Base-by-base conservation (phyloP, 2,797 vertebrate species). In the Melanogrammus aeglefinus region DNA sequence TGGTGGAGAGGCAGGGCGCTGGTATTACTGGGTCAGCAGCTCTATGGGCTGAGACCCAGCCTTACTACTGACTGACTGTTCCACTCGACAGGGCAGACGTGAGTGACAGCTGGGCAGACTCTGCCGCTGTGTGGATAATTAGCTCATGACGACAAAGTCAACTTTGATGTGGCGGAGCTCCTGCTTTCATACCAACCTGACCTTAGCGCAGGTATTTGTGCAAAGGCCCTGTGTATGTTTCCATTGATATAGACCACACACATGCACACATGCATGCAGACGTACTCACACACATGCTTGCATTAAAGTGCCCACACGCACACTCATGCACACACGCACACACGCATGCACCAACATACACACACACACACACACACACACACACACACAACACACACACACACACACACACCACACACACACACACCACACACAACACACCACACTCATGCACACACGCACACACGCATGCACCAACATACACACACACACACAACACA, bases 101-200 rank as follows among this genome's bases (percentile, higher is more conserved):
- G 91, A 93, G 84, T 91, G 91, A 93, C 91, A 92, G 91, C 91
- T n/a, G 63, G 63, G 16, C 24, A n/a, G 51, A n/a, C 14, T 63
- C 82, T 73, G 85, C 86, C 85, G 76, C 85, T 81, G 83, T 74
- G 85, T 63, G 57, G 87, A 88, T 93, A 93, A 94, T 94, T 92
- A 92, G 85, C 91, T 89, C 87, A 90, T 89, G 90, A 91, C 89
- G 92, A 93, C 93, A 93, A 92, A 91, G 91, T 90, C 82, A 93
- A 92, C 91, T 91, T 92, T 92, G 88, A 92, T 92, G 89, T 89
- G 84, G 88, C 38, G 38, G 83, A 82, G 87, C 84, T 76, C 80
- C 82, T 35, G 35, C 83, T 80, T 83, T 86, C 86, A 83, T 77
- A 85, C 88, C 85, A 88, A 88, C 89, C 91, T 93, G 91, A 91